Evolutionary conservation across 2,113 vertebrate genomes (phyloP), one percentile per base, ranked within the genome.

Genomic region (Larimichthys polyactis): DNA sequence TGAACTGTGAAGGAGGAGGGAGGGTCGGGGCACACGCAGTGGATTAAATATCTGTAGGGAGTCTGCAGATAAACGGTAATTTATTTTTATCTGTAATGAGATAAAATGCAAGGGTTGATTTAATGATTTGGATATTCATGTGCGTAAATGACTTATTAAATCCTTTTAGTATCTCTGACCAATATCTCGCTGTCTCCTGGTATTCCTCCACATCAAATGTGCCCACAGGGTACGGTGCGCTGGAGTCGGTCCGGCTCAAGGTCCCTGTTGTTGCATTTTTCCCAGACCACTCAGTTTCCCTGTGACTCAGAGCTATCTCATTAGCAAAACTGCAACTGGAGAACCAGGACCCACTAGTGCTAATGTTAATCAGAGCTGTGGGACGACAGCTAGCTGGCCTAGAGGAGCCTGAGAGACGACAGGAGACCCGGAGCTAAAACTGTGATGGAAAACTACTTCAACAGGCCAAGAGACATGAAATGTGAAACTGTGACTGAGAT

Each of bases 281-380:
- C 68, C 65, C 77, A 77, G 70, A 82, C 82, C 81, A 19, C 69
- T 72, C 36, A 17, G 79, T 71, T 82, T 91, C 71, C 73, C 55
- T 79, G 79, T 80, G 83, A 88, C 78, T 75, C 81, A 77, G 69
- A 78, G 88, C 83, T 57, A 84, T 89, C 87, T 89, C 81, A 92
- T 90, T 91, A 89, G 76, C 74, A 62, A 71, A 54, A 46, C 64
- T 27, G 80, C 70, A 63, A 68, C 69, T 24, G 62, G 74, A 84
- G 81, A 67, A 72, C 52, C n/a, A 73, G 64, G 36, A 60, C 78
- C 84, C 20, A n/a, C 51, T 65, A 78, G 87, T 76, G 77, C 58
- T 77, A 62, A 92, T 88, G 84, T 74, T 87, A 90, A 89, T 89
- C 85, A 83, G 88, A 89, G 79, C 86, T 70, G 71, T 79, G 87